These are phyloP conservation scores for Acanthoscelides obtectus DNA, from an alignment of 2,888 invertebrate genomes.

Conservation along the genomic window DNA sequence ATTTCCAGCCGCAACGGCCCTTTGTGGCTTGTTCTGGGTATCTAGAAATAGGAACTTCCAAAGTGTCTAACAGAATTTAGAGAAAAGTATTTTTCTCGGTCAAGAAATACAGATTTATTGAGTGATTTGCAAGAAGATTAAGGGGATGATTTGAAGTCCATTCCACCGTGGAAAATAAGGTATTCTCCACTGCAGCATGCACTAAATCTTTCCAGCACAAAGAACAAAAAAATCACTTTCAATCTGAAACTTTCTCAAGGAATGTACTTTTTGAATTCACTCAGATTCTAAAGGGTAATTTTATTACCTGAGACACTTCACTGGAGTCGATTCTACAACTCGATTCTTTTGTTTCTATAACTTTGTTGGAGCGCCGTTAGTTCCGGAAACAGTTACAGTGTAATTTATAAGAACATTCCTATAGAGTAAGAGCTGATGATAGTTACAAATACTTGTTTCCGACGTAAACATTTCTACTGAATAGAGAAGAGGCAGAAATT, in stretches of 20 bases:
- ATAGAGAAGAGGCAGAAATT: too few relatives aligned
- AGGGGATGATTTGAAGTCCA: constrained; percentile 11
- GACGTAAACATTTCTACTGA: too few relatives aligned
- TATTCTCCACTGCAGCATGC: not conserved
- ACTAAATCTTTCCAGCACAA: not conserved
- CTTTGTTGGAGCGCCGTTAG: not conserved
- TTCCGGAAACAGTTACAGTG: not conserved
- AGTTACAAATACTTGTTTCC: too few relatives aligned
- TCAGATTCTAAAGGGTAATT: not conserved
- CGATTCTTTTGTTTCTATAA: not conserved
- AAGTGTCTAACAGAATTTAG: not conserved
- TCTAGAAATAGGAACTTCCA: not conserved
- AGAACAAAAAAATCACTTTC: not conserved
- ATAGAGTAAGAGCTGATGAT: not conserved
- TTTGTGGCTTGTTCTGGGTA: not conserved
- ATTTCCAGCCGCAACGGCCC: not conserved
- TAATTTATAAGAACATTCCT: not conserved
- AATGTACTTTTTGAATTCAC: not conserved
- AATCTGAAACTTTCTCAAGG: not conserved
- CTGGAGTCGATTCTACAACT: not conserved
- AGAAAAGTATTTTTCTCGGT: constrained; percentile 5
- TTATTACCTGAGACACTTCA: not conserved
- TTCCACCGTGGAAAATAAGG: constrained; percentile 4
- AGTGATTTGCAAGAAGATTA: constrained; percentile 15
- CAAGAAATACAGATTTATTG: constrained; percentile 16